Base-by-base conservation (phyloP, 2,797 vertebrate species). In the Lophotriccus pileatus region DNA sequence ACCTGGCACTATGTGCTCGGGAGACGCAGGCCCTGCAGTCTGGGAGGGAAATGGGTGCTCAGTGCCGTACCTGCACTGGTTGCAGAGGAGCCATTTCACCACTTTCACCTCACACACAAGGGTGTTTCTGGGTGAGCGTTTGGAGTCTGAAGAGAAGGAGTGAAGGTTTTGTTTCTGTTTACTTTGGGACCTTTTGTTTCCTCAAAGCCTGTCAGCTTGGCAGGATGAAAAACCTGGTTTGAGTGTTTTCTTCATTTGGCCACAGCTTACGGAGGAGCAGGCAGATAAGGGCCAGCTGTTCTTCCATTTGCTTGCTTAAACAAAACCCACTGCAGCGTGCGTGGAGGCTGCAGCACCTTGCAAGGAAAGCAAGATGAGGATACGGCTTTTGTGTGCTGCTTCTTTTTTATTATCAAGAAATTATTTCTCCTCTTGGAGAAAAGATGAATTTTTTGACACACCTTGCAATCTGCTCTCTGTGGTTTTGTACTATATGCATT, bases 241-340 rank as follows among this genome's bases (percentile, higher is more conserved):
- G 60, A 68, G 64, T 55, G 58, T 74, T 90, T 66, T 60, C 74
- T 92, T 96, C 74, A 46, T 72, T 96, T 94, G 76, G 77, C 80
- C 27, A 16, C 39, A 52, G 87, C 46, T 78, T 79, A 74, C 7
- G 34, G 72, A 89, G 78, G 88, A 94, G 44, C 77, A 78, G 84
- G 84, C 80, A 95, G 95, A 96, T 96, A 96, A 94, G 86, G 82
- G 79, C 92, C 96, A 95, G 95, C 97, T 97, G 96, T 93, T 97
- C 52, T 95, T 95, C 88, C 80, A 24, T 90, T 93, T 94, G 79
- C 77, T 91, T 74, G 59, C 72, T 95, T 85, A 91, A 95, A 93
- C 83, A 93, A 95, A 91, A 93, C 64, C 41, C 0, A 0, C 58
- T 16, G 13, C 49, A 59, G 68, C 10, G 25, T 46, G 24, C 5